Percentiles rank a stretch among this genome's conserved stretches.
Conservation (phyloP, 2,888 invertebrate species). For the Serripes groenlandicus region DNA sequence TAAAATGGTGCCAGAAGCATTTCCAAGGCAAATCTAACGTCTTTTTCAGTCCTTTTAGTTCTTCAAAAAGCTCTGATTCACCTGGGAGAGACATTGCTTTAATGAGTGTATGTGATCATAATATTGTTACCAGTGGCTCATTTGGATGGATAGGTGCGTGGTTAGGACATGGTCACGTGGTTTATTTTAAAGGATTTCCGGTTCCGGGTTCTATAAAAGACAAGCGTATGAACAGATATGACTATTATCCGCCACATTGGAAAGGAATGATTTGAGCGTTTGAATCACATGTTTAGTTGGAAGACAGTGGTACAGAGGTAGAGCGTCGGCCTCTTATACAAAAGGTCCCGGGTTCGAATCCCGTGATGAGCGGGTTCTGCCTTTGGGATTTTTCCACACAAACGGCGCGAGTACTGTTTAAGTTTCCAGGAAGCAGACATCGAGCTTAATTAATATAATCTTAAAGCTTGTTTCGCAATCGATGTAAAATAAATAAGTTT, state of each 20-base stretch:
- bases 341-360: too few relatives aligned
- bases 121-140: constrained; percentile 13
- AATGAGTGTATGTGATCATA: constrained; percentile 5
- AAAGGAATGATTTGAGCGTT: constrained; percentile 11
- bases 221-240: constrained; percentile 12
- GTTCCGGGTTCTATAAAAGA: not conserved
- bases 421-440: too few relatives aligned
- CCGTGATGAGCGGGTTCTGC: too few relatives aligned
- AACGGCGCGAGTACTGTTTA: too few relatives aligned
- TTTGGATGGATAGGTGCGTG: constrained; percentile 27
- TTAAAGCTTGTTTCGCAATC: too few relatives aligned
- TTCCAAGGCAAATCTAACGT: not conserved
- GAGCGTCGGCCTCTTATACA: too few relatives aligned
- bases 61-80: not conserved
- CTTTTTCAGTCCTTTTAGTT: constrained; percentile 13
- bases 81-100: not conserved
- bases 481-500: too few relatives aligned
- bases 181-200: constrained; percentile 25
- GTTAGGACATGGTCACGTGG: constrained; percentile 3
- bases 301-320: too few relatives aligned
- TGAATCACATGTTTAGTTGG: too few relatives aligned
- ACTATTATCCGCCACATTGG: constrained; percentile 24
- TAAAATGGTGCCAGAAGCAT: constrained; percentile 9
- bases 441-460: too few relatives aligned
- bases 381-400: too few relatives aligned